phyloP scores from a whole-genome alignment of 2,113 vertebrate species.

The Oryzias woworae region DNA sequence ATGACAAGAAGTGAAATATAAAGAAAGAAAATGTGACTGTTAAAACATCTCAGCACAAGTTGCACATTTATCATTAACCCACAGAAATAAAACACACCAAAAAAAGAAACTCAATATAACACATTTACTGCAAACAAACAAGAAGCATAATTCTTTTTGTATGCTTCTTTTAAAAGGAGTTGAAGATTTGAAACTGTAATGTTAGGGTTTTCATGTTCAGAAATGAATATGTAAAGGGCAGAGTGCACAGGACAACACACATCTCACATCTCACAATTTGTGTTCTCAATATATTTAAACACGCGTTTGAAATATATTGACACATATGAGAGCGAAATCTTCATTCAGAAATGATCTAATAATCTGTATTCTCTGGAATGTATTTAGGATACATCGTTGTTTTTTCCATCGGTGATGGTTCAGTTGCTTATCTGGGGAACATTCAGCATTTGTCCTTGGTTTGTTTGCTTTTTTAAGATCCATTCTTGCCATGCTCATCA shows the following conservation, averaged over 20 bases:
- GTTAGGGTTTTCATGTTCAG: slow-evolving; percentile 55
- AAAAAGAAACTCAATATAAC: slow-evolving; percentile 21
- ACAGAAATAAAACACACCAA: slow-evolving; percentile 36
- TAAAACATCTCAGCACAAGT: slow-evolving; percentile 16
- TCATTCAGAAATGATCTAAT: slow-evolving; percentile 63
- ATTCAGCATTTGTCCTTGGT: slow-evolving; percentile 66
- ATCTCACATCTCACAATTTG: slow-evolving; percentile 59
- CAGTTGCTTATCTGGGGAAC: slow-evolving; percentile 79
- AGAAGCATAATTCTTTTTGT: slow-evolving; percentile 61
- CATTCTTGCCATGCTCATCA: slow-evolving; percentile 66
- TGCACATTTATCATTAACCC: slow-evolving; percentile 6
- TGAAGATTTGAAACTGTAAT: slow-evolving; percentile 56
- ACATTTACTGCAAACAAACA: slow-evolving; percentile 63
- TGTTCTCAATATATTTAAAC: slow-evolving; percentile 83
- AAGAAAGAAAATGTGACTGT: slow-evolving; percentile 17
- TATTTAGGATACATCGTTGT: slow-evolving; percentile 74
- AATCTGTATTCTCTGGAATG: slow-evolving; percentile 63
- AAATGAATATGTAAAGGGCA: slow-evolving; percentile 65
- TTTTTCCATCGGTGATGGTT: slow-evolving; percentile 85
- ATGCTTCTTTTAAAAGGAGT: slow-evolving; percentile 56
- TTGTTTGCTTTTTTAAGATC: slow-evolving; percentile 67
- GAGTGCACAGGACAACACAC: slow-evolving; percentile 55
- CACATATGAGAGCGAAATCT: slow-evolving; percentile 63
- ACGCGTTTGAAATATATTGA: slow-evolving; percentile 83
- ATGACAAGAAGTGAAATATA: slow-evolving; percentile 3